These are phyloP conservation scores for Acronicta aceris DNA, from an alignment of 2,888 invertebrate species.

Conservation along the genomic window DNA sequence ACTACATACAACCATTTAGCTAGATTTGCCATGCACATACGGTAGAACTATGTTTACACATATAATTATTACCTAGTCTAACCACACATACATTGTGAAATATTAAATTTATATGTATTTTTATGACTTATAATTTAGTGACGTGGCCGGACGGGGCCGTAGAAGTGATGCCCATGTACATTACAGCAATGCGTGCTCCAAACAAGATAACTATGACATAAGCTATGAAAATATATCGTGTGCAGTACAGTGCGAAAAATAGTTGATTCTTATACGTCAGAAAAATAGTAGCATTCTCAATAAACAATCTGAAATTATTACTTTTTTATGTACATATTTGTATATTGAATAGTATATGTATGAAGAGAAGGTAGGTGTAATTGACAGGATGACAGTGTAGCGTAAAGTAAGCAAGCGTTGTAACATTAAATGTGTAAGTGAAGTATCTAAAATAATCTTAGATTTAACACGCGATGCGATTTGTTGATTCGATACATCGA, in stretches of 20 bases:
- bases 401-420: conserved; percentile 57
- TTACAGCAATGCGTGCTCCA: conserved; percentile 78
- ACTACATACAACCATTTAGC: conserved; percentile 86
- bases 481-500: conserved; percentile 50
- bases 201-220: conserved; percentile 72
- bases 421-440: conserved; percentile 52
- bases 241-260: conserved; percentile 84
- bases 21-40: conserved; percentile 85
- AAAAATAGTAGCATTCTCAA: conserved; percentile 84
- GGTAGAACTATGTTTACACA: conserved; percentile 72
- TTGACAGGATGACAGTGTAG: conserved; percentile 69
- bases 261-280: conserved; percentile 79
- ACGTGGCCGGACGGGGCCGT: conserved; percentile 75
- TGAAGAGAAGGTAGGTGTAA: conserved; percentile 72
- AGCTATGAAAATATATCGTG: conserved; percentile 86
- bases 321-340: conserved; percentile 82
- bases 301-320: conserved; percentile 84
- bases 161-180: conserved; percentile 72
- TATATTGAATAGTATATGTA: conserved; percentile 80
- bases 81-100: conserved; percentile 84
- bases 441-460: conserved; percentile 60
- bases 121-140: conserved; percentile 69
- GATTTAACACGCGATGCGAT: conserved; percentile 61
- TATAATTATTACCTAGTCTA: conserved; percentile 79
- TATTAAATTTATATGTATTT: conserved; percentile 69